Conservation (phyloP, 2,888 invertebrate genomes). For the Nemapogon koenigi region DNA sequence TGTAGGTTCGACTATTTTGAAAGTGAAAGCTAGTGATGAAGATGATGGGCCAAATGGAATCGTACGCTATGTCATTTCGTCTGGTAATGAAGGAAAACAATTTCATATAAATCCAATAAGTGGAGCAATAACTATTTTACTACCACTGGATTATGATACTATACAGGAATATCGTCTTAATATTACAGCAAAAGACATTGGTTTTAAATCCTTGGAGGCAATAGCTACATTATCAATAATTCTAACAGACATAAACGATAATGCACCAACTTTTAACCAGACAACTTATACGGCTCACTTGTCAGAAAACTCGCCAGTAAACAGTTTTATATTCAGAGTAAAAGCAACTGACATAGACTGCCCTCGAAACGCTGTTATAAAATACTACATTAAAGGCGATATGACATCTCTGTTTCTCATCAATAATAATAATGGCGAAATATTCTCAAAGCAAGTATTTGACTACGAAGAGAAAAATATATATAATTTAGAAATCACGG, state of each 20-base stretch:
- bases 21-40: conserved; percentile 82
- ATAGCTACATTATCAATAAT: conserved; percentile 84
- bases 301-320: conserved; percentile 81
- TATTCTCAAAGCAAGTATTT: conserved; percentile 77
- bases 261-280: conserved; percentile 86
- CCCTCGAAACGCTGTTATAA: conserved; percentile 83
- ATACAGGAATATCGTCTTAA: conserved; percentile 85
- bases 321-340: conserved; percentile 77
- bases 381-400: conserved; percentile 82
- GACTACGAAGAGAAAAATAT: conserved; percentile 85
- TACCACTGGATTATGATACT: conserved; percentile 86
- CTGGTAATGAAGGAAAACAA: conserved; percentile 80
- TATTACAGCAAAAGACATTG: conserved; percentile 87
- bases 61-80: conserved; percentile 82
- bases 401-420: conserved; percentile 79
- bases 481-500: conserved; percentile 79
- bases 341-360: conserved; percentile 86
- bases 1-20: conserved; percentile 82
- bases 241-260: conserved; percentile 92
- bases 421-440: conserved; percentile 76
- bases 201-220: conserved; percentile 78
- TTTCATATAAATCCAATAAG: conserved; percentile 80
- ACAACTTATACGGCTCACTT: conserved; percentile 78
- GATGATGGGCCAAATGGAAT: conserved; percentile 92
- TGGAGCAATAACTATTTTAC: conserved; percentile 81